Base-by-base conservation (phyloP, 1,140 invertebrate species). In the Parapsyche elsis region DNA sequence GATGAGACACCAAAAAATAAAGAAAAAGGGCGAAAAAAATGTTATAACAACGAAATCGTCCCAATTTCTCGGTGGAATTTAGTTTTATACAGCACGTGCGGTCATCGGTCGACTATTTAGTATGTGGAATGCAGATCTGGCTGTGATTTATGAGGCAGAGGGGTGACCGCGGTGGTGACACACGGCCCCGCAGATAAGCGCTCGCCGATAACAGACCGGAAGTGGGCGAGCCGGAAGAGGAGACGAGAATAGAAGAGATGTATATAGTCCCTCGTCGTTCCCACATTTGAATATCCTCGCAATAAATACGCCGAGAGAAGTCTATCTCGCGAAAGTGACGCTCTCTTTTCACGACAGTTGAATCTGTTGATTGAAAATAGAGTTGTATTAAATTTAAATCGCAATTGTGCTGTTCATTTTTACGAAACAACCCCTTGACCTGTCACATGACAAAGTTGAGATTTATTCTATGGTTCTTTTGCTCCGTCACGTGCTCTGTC, bases 211-310 rank as follows among this genome's bases (percentile, higher is more conserved):
- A 59, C 23, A 21, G 49, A 24, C 78, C 78, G 19, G 59, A 71
- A 53, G 26, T 26, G 53, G 57, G 59, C 12, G 49, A 30, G 14
- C 57, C 26, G 23, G 49, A 53, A 16, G 49, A 53, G 16, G 16
- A 14, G 49, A 10, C 16, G 49, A 16, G 16, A 53, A 53, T 16
- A 14, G 49, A 53, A 53, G 49, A 16, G 49, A 53, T 53, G 49
- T 16, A 53, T 53, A 10, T 16, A 16, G 12, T 12, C 12, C 49
- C 4, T 53, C 49, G 12, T 2, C 49, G 49, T 53, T 12, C 44
- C 61, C 24, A n/a, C 61, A 78, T 78, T 78, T 45, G 59, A 78
- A 78, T 78, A 78, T 78, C 76, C 76, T 59, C 0, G 59, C 76
- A 44, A 78, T 78, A 78, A 78, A 78, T 78, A 78, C 76, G 46